A percentile compares a stretch with the other conserved stretches of the same genome.
phyloP scores from a whole-genome alignment of 2,113 vertebrate genomes.

The Leptodactylus fuscus region DNA sequence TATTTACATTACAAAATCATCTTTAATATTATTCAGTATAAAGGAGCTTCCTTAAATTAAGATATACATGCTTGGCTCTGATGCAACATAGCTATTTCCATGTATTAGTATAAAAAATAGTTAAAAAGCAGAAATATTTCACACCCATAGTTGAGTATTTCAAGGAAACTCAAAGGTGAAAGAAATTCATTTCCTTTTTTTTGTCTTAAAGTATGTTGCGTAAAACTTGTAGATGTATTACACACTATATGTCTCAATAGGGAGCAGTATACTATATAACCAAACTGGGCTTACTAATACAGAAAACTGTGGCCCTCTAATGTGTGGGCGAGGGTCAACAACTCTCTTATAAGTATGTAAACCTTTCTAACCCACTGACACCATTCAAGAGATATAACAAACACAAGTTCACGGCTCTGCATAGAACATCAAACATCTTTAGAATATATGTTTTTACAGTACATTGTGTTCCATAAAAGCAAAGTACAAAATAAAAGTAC shows the following conservation, averaged over 20 bases:
- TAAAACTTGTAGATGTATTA: neutral
- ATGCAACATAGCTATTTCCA: neutral
- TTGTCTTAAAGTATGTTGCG: neutral
- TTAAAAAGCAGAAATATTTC: constrained; percentile 1
- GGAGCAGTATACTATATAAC: neutral
- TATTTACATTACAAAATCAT: too few relatives aligned
- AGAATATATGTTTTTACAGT: neutral
- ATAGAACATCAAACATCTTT: neutral
- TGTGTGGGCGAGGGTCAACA: neutral
- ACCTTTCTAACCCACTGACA: neutral
- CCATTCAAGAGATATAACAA: neutral
- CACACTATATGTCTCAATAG: constrained; percentile 9
- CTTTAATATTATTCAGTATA: too few relatives aligned
- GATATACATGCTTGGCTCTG: neutral
- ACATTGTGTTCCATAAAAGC: neutral
- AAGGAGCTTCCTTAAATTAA: too few relatives aligned
- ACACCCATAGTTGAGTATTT: neutral
- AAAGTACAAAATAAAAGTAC: neutral
- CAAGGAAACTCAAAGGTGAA: neutral
- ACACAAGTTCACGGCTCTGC: neutral
- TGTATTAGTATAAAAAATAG: neutral
- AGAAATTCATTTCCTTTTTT: neutral
- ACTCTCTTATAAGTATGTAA: neutral
- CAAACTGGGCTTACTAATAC: neutral
- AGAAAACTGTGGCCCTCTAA: neutral